These are phyloP conservation scores for Salvator merianae DNA, from an alignment of 2,113 vertebrate genomes.

Conservation along the genomic window DNA sequence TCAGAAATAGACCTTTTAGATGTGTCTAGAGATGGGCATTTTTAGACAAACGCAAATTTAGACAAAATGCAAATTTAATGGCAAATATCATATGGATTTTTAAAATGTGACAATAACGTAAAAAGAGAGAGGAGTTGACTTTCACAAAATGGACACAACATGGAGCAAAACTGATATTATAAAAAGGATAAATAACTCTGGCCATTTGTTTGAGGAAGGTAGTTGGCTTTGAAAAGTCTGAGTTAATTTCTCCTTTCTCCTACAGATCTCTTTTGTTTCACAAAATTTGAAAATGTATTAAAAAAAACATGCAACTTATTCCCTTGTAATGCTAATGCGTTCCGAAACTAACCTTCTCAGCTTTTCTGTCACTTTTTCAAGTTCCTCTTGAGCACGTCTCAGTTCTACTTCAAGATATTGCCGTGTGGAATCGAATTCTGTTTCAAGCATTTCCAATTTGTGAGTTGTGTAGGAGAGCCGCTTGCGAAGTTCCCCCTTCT, in stretches of 20 bases:
- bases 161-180: background rate
- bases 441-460: constrained; percentile 94
- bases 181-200: background rate
- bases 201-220: background rate
- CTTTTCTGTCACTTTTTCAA: constrained; percentile 96
- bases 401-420: constrained; percentile 96
- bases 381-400: constrained; percentile 91
- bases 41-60: no score
- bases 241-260: background rate
- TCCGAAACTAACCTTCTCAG: constrained; percentile 83
- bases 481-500: constrained; percentile 96
- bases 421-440: constrained; percentile 91
- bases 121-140: no score
- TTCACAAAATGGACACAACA: no score
- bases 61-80: no score
- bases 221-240: background rate
- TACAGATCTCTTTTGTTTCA: background rate
- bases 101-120: no score
- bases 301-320: background rate
- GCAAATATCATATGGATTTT: no score
- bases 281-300: background rate
- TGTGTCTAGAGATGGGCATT: no score
- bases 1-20: no score
- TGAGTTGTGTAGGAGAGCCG: constrained; percentile 92
- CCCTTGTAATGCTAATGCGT: constrained; percentile 27